Conservation (phyloP, 2,113 vertebrate species). For the Halcyon senegalensis region DNA sequence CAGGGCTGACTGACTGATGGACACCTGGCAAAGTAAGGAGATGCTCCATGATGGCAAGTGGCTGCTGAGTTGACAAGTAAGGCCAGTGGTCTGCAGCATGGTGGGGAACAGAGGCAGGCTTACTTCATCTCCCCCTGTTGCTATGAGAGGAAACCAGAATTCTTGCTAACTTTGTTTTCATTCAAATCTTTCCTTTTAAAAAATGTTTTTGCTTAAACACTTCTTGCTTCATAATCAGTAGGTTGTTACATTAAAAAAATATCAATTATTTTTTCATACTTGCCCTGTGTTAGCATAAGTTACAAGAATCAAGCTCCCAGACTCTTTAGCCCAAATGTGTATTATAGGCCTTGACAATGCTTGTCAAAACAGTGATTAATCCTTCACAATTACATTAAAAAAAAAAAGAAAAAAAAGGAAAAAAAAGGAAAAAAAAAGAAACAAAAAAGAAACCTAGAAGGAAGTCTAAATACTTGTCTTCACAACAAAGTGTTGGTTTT, state of each 20-base stretch:
- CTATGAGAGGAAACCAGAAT: background rate
- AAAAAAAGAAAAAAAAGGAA: background rate
- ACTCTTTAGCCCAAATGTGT: background rate
- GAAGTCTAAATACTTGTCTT: background rate
- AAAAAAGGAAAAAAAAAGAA: background rate
- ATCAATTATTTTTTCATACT: background rate
- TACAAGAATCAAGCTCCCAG: background rate
- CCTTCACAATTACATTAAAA: background rate
- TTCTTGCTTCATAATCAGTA: background rate
- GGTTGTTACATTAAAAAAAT: background rate
- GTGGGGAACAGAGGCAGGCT: background rate
- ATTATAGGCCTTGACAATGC: background rate
- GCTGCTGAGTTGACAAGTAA: background rate
- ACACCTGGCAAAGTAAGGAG: background rate
- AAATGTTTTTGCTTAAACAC: background rate
- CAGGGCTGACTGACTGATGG: background rate
- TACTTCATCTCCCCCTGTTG: background rate
- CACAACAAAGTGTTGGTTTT: background rate
- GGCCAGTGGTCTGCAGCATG: background rate
- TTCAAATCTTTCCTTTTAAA: background rate
- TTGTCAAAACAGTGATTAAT: background rate
- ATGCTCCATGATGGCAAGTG: background rate
- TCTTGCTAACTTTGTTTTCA: background rate
- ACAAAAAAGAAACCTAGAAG: background rate
- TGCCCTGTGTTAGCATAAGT: background rate